Percentiles rank a stretch among this genome's conserved stretches.
Conservation (phyloP, 2,888 invertebrate genomes). For the Azorinus chamasolen region DNA sequence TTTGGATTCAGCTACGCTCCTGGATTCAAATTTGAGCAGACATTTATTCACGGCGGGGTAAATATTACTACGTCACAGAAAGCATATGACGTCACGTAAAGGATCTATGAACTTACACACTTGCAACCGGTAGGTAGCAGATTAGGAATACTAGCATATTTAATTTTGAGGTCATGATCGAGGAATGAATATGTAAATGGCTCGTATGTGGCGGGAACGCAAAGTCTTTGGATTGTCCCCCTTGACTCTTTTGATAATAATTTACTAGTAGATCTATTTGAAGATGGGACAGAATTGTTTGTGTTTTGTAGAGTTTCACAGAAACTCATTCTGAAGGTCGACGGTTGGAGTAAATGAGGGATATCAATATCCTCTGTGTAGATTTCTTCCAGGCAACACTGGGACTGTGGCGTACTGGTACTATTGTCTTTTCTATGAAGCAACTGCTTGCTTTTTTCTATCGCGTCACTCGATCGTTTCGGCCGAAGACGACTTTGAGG, state of each 20-base stretch:
- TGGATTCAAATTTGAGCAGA: too few species aligned
- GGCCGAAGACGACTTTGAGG: slow-evolving; percentile 43
- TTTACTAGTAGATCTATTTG: neutral
- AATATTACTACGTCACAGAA: too few species aligned
- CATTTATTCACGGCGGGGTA: too few species aligned
- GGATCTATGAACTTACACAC: slow-evolving; percentile 7
- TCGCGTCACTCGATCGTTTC: slow-evolving; percentile 15
- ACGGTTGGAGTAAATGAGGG: slow-evolving; percentile 41
- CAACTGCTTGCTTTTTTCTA: slow-evolving; percentile 3
- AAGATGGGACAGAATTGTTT: neutral
- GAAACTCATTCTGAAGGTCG: slow-evolving; percentile 27
- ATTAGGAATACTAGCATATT: slow-evolving; percentile 32
- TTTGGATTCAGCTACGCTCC: too few species aligned
- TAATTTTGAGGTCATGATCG: slow-evolving; percentile 20
- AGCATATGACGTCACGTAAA: too few species aligned
- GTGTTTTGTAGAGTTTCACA: slow-evolving; percentile 18
- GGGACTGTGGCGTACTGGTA: neutral
- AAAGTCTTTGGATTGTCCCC: slow-evolving; percentile 7
- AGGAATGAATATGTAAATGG: slow-evolving; percentile 45
- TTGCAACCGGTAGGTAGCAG: slow-evolving; percentile 41
- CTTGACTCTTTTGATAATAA: neutral
- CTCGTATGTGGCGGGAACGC: slow-evolving; percentile 23
- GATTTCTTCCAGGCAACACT: slow-evolving; percentile 41
- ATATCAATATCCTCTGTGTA: slow-evolving; percentile 44
- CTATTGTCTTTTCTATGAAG: neutral